Evolutionary conservation across 2,797 vertebrate genomes (phyloP), one percentile per base, ranked within the genome.

Genomic region (Trematomus bernacchii): DNA sequence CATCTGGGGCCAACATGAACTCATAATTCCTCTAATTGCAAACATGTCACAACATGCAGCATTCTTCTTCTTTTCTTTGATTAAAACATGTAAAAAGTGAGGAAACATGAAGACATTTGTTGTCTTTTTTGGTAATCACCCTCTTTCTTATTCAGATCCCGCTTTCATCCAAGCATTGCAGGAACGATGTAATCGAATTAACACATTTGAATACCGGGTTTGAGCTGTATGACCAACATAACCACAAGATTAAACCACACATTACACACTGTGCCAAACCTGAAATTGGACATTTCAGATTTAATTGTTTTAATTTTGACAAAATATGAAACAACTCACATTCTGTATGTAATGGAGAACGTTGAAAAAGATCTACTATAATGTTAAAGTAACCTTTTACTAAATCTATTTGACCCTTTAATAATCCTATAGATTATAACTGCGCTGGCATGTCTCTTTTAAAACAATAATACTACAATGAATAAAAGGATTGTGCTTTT

Each of bases 11-110:
- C 33, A n/a, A 48, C 70, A n/a, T 33, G 52, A 68, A 43, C 46
- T 54, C 71, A 76, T 84, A 10, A 65, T 83, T 43, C 21, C 33
- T 73, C 4, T 69, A 73, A 75, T 75, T 73, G 61, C 67, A 55
- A 57, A 77, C 73, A 23, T 52, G 62, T 60, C 59, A 64, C 13
- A 27, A 70, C 74, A 52, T 9, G 68, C 63, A 10, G 37, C 77
- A 77, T 79, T 87, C 44, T 54, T 37, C 33, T 37, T 37, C 33
- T 37, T 37, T 37, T 37, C 33, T 37, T 37, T 37, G 33, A 60
- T 64, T 64, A 27, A 27, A 43, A 53, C 14, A 46, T 44, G 7
- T 57, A 69, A 58, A 13, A 57, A 43, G 47, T 40, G 10, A 16
- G 40, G 46, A 21, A 55, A 70, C 68, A 33, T 27, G 5, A 3